Conservation (phyloP, 2,797 vertebrate genomes). For the Knipowitschia caucasica region DNA sequence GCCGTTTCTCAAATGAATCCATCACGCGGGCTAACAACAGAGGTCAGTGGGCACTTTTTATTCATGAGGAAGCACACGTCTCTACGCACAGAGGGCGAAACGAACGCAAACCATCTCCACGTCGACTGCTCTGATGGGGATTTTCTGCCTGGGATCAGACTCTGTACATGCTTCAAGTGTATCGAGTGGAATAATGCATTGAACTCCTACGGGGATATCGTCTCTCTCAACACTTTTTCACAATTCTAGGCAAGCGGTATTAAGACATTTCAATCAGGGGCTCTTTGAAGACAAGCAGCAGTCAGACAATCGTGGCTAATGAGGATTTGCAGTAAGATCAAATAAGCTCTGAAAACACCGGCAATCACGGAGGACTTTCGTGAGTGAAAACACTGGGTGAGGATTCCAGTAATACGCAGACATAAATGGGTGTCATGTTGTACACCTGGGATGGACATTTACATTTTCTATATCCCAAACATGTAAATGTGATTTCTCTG, state of each 20-base stretch:
- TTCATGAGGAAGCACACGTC: slow-evolving; percentile 47
- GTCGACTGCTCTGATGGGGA: slow-evolving; percentile 49
- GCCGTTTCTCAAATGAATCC: slow-evolving; percentile 51
- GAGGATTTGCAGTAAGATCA: slow-evolving; percentile 50
- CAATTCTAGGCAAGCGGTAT: slow-evolving; percentile 42
- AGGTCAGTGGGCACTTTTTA: slow-evolving; percentile 59
- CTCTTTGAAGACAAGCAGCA: slow-evolving; percentile 48
- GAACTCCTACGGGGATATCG: slow-evolving; percentile 35
- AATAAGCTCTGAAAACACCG: slow-evolving; percentile 41
- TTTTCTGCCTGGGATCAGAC: slow-evolving; percentile 64
- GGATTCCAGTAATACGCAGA: slow-evolving; percentile 43
- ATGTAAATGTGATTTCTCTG: background rate
- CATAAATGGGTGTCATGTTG: slow-evolving; percentile 26
- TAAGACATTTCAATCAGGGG: slow-evolving; percentile 48
- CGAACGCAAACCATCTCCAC: slow-evolving; percentile 62
- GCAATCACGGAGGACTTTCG: slow-evolving; percentile 28
- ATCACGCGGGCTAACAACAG: slow-evolving; percentile 52
- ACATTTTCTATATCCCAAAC: slow-evolving; percentile 28
- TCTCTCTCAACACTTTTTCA: slow-evolving; percentile 41
- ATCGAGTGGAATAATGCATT: slow-evolving; percentile 57
- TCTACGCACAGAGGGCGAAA: slow-evolving; percentile 54
- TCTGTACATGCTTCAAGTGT: slow-evolving; percentile 60
- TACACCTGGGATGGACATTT: too few relatives aligned
- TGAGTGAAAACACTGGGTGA: slow-evolving; percentile 35
- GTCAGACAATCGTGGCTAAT: slow-evolving; percentile 33